Percentiles rank a stretch among this genome's conserved stretches.
Conservation (phyloP, 2,113 vertebrate species). For the Thalassoma bifasciatum region DNA sequence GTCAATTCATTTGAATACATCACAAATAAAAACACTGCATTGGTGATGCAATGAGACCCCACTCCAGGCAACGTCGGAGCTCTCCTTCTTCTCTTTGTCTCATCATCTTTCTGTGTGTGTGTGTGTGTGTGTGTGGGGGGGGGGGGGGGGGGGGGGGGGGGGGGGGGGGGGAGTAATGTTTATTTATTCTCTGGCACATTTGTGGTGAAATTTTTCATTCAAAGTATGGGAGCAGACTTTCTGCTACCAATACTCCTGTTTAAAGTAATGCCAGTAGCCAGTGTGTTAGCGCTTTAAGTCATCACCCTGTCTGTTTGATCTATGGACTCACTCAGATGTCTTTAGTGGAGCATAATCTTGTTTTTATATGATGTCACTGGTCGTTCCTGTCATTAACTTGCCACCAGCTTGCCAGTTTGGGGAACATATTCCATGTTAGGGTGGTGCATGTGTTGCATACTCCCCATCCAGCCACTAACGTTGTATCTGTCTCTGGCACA, state of each 20-base stretch:
- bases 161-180: conserved; percentile 2
- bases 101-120: conserved; percentile 16
- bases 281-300: conserved; percentile 45
- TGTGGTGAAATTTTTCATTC: conserved; percentile 35
- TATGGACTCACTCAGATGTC: conserved; percentile 63
- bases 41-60: conserved; percentile 39
- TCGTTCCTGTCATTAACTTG: conserved; percentile 85
- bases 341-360: conserved; percentile 70
- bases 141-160: not conserved
- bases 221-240: conserved; percentile 44
- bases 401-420: conserved; percentile 91
- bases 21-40: conserved; percentile 65
- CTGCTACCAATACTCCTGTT: conserved; percentile 37
- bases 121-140: not conserved
- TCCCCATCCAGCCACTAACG: conserved; percentile 87
- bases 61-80: conserved; percentile 41
- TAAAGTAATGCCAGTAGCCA: conserved; percentile 49
- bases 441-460: conserved; percentile 91
- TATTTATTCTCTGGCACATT: conserved; percentile 40
- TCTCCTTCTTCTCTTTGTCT: conserved; percentile 12
- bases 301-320: conserved; percentile 66
- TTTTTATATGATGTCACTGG: conserved; percentile 74
- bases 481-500: conserved; percentile 84
- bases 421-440: conserved; percentile 94
- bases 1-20: conserved; percentile 74